These are phyloP conservation scores for Lichenostomus cassidix DNA, from an alignment of 2,113 vertebrate genomes.

Conservation along the genomic window DNA sequence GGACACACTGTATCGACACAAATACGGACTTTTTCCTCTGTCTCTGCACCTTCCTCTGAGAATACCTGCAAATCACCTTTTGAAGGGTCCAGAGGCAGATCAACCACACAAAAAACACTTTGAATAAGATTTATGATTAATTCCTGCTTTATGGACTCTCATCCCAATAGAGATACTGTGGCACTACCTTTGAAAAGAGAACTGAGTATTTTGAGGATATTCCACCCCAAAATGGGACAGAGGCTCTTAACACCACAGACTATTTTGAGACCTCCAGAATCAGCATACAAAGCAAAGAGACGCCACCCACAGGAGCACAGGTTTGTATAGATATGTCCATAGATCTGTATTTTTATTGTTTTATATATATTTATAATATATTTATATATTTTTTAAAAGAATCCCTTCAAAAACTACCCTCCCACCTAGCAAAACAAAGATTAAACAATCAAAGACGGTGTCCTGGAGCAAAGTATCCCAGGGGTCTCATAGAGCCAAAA, in stretches of 20 bases:
- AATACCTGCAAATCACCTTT: neutral
- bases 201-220: neutral
- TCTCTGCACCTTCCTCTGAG: neutral
- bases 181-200: neutral
- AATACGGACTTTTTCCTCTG: neutral
- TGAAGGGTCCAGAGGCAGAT: neutral
- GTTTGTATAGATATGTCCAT: slow-evolving; percentile 36
- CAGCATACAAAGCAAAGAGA: accelerated
- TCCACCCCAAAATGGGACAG: neutral
- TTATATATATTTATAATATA: slow-evolving; percentile 68
- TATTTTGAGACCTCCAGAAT: neutral
- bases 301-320: neutral
- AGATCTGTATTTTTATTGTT: slow-evolving; percentile 63
- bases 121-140: neutral
- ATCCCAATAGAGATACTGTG: accelerated
- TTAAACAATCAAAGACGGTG: slow-evolving; percentile 38
- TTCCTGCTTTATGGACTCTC: neutral
- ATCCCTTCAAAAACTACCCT: slow-evolving; percentile 61
- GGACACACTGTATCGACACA: neutral
- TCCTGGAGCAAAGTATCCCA: slow-evolving; percentile 35
- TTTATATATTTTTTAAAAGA: slow-evolving; percentile 64
- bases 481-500: slow-evolving; percentile 20
- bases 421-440: slow-evolving; percentile 59
- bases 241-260: neutral
- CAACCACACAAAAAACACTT: neutral